Evolutionary conservation across 2,113 vertebrate genomes (phyloP), one percentile per base, ranked within the genome.

Genomic region (Falco punctatus): DNA sequence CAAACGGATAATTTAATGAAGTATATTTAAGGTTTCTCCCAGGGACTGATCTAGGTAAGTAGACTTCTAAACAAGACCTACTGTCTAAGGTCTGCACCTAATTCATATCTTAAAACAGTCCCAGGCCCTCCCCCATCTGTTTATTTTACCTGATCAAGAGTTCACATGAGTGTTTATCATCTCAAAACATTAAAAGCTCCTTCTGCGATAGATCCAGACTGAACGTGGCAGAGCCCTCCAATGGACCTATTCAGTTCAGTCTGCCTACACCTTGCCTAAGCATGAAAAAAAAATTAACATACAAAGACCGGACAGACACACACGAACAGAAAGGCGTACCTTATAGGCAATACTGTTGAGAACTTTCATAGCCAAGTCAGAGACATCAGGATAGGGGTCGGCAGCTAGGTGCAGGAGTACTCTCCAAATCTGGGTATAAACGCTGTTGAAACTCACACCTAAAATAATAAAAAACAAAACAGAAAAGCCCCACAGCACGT

Each of bases 381-480:
- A 99, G 49, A 99, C 99, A 4, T 99, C 99, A 0, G 99, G 99
- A 17, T 99, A 99, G 22, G 99, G 99, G 79, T 99, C 99, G 0
- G 99, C 99, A 8, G 99, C 99, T 51, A 99, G 98, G 86, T 99
- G 99, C 9, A 99, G 98, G 49, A 99, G 97, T 5, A 99, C 99
- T 84, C 99, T 98, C 99, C 99, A 99, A 86, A 99, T 99, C 58
- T 99, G 99, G 22, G 99, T 99, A 97, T 99, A 99, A 48, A 99
- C 99, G 26, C 99, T 99, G 98, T 99, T 99, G 97, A 99, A 99
- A 79, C 99, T 99, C 70, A 99, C 99, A 23, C 99, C 99, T 99
- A 38, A 58, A 92, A 77, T 12, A 35, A 84, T 2, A 77, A 87
- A 83, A 73, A 80, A 20, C 52, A 88, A 35, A 89, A 73, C 52